Evolutionary conservation across 2,113 vertebrate species (phyloP).

Genomic region (Mustelus asterias): DNA sequence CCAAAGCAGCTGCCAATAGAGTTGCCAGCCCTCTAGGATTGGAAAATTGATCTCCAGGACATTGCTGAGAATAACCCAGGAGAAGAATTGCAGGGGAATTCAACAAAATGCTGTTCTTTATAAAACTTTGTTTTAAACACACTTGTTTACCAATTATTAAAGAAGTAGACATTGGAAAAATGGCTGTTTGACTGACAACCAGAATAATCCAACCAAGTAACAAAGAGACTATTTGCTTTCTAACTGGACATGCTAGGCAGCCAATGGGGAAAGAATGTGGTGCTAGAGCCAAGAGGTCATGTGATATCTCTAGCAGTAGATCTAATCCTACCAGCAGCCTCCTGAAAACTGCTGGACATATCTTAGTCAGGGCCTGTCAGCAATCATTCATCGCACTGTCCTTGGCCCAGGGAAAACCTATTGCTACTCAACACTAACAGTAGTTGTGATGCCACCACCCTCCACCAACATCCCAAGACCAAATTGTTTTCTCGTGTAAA

Average conservation of each 20-base stretch:
- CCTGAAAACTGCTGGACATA: neutral
- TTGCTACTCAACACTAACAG: neutral
- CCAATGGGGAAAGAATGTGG: neutral
- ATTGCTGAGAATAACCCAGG: neutral
- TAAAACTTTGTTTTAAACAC: neutral
- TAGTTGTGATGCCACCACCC: neutral
- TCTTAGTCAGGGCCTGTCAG: neutral
- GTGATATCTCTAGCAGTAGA: neutral
- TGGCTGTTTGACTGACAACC: neutral
- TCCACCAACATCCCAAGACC: neutral
- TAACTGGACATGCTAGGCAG: neutral
- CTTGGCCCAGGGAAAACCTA: neutral
- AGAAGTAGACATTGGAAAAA: neutral
- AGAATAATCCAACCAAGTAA: neutral
- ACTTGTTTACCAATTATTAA: neutral
- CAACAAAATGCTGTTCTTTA: neutral
- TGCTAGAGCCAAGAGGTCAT: neutral
- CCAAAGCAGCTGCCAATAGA: no score
- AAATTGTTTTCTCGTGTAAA: neutral
- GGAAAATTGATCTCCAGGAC: neutral
- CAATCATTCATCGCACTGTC: neutral
- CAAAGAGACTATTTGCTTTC: neutral
- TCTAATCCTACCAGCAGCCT: neutral
- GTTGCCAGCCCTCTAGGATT: neutral
- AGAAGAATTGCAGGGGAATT: neutral